These are phyloP conservation scores for Mesopsocus fuscifrons DNA, from an alignment of 2,888 invertebrate species.

Conservation along the genomic window DNA sequence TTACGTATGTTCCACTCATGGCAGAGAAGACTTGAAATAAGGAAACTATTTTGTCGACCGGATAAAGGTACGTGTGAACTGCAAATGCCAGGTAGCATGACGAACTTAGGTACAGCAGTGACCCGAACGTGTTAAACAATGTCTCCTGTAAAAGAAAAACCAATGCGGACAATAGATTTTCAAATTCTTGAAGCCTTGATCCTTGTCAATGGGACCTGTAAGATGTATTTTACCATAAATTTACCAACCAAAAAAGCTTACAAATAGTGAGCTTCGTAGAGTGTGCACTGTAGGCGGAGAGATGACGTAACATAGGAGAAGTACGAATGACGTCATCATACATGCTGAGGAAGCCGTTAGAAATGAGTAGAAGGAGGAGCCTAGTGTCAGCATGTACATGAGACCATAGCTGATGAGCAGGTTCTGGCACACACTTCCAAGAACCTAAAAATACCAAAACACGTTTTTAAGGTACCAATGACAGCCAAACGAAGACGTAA, in stretches of 20 bases:
- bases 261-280: slow-evolving; percentile 64
- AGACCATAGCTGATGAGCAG: slow-evolving; percentile 60
- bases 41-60: slow-evolving; percentile 51
- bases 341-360: slow-evolving; percentile 64
- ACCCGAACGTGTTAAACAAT: slow-evolving; percentile 56
- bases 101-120: slow-evolving; percentile 57
- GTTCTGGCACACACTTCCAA: slow-evolving; percentile 68
- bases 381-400: slow-evolving; percentile 49
- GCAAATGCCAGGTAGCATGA: slow-evolving; percentile 63
- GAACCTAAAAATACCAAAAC: slow-evolving; percentile 33
- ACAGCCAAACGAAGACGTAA: no score
- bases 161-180: slow-evolving; percentile 8
- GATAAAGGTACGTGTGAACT: slow-evolving; percentile 56
- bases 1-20: slow-evolving; percentile 72
- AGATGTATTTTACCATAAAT: background rate
- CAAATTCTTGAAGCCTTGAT: no score
- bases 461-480: no score
- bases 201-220: background rate
- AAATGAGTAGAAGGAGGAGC: slow-evolving; percentile 61
- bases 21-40: slow-evolving; percentile 72
- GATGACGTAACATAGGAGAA: slow-evolving; percentile 57
- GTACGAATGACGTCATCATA: slow-evolving; percentile 51
- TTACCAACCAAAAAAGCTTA: no score
- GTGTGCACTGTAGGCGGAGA: slow-evolving; percentile 57
- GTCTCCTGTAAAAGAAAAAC: slow-evolving; percentile 42